These are phyloP conservation scores for Musca domestica DNA, from an alignment of 1,140 invertebrate species.

Conservation along the genomic window DNA sequence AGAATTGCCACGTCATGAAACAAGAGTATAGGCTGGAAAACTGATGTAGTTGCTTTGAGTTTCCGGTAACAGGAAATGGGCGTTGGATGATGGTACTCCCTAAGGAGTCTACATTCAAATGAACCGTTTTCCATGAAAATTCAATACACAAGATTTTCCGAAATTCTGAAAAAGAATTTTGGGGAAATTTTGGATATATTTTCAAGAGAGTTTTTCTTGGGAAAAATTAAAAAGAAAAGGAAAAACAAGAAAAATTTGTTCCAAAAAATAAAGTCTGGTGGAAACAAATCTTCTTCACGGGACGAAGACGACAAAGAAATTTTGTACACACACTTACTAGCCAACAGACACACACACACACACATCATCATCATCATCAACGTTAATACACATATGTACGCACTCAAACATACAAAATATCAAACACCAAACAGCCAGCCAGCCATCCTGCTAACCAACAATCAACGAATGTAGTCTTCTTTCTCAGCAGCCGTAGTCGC, in stretches of 20 bases:
- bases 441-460: no score
- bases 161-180: no score
- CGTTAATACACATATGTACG: background rate
- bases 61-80: slow-evolving; percentile 22
- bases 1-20: background rate
- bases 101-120: slow-evolving; percentile 8
- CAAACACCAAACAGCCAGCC: no score
- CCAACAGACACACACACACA: background rate
- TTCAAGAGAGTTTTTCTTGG: slow-evolving; percentile 4
- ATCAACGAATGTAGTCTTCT: no score
- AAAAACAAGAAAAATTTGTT: background rate
- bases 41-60: background rate
- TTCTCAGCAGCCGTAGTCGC: slow-evolving; percentile 7
- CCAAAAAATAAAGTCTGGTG: background rate
- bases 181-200: background rate
- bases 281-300: slow-evolving; percentile 10
- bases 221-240: background rate
- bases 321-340: background rate
- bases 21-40: background rate
- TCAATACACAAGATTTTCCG: no score
- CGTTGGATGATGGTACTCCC: slow-evolving; percentile 19
- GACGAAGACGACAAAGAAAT: slow-evolving; percentile 16
- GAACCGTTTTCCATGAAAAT: no score
- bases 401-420: slow-evolving; percentile 10
- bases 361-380: no score